Evolutionary conservation across 1,140 invertebrate genomes (phyloP).

Genomic region (Nasonia longicornis): DNA sequence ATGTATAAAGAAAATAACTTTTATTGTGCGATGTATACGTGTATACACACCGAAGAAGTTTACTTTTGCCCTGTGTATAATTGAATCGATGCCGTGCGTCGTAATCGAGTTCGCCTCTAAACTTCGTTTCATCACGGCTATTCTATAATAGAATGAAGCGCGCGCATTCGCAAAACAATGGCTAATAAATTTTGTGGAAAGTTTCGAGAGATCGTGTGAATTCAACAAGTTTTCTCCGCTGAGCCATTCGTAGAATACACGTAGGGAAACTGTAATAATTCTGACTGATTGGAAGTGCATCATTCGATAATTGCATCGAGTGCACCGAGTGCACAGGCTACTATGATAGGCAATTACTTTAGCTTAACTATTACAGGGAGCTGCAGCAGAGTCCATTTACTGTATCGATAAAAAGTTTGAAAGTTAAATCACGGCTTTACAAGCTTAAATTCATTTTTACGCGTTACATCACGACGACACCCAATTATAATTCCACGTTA

Average conservation of each 20-base stretch:
- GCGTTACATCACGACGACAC: no score
- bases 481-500: no score
- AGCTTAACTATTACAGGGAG: neutral
- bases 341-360: neutral
- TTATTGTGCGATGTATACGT: no score
- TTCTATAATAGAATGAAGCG: neutral
- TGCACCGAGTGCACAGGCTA: neutral
- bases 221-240: slow-evolving; percentile 21
- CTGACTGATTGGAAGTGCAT: neutral
- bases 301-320: neutral
- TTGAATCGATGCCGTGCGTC: neutral
- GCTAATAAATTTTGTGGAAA: slow-evolving; percentile 24
- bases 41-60: no score
- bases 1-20: no score
- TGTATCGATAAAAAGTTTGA: no score
- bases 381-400: no score
- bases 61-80: neutral
- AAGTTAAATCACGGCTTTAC: no score
- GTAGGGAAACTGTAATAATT: neutral
- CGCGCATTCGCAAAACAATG: slow-evolving; percentile 27
- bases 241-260: neutral
- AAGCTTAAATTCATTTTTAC: no score
- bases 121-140: neutral
- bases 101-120: neutral
- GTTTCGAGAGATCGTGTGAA: slow-evolving; percentile 30